Base-by-base conservation (phyloP, 2,888 invertebrate genomes). In the Drosophila subsilvestris region DNA sequence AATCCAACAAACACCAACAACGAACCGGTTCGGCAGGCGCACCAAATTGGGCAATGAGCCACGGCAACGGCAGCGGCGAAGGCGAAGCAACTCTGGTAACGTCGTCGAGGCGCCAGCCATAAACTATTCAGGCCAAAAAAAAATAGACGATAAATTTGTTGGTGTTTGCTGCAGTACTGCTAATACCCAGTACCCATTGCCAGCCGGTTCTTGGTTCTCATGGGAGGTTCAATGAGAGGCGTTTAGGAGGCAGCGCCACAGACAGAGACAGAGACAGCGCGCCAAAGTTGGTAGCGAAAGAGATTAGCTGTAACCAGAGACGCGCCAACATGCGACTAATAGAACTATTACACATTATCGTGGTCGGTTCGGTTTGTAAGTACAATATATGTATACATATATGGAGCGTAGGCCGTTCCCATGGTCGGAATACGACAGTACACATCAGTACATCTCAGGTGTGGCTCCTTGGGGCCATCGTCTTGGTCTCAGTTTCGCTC, bases 341-440 rank as follows among this genome's bases (percentile, higher is more conserved):
- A 83, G 84, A 83, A 83, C 83, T 86, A 83, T 88, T 83, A 83
- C 86, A 83, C 83, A 87, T 82, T 82, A 87, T 79, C 88, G 71
- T 73, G 75, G 65, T 58, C 65, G 27, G 14, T 14, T 5, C 5
- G 4, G 32, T 32, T 27, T 0, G 9, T 4, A 25, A 20, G 20
- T 20, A 20, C 0, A 25, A 1, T 27, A 10, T 8, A 29, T 12
- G 32, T 22, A 50, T 49, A 25, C 27, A 9, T 49, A 50, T 59
- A 70, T 49, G 72, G 56, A 73, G 65, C 53, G 69, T 61, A 55
- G 69, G 74, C 74, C 70, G 74, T 71, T 71, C 70, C 70, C 70
- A 71, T 71, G 70, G 63, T 45, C n/a, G n/a, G n/a, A n/a, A 37
- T 54, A 71, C 47, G 27, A 22, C 22, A 1, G 18, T 22, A 7